Base-by-base conservation (phyloP, 2,113 vertebrate species). In the Noturus placidus region DNA sequence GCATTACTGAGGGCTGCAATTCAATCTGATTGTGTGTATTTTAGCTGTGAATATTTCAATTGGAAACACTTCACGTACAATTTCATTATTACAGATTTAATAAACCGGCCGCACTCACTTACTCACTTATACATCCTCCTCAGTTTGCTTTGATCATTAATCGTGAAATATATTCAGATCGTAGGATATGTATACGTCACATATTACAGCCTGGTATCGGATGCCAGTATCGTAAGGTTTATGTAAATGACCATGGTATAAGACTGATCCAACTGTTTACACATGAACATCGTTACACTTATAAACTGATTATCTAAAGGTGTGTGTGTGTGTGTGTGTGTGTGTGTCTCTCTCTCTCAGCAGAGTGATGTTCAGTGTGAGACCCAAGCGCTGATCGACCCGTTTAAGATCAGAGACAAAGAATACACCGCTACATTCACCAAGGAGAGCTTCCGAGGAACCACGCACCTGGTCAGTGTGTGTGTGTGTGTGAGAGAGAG, bases 401-500 rank as follows among this genome's bases (percentile, higher is more conserved):
- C 95, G 59, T 89, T 96, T 87, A 93, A 95, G 82, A 95, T 96
- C 82, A 92, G 92, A 46, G 90, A 92, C 86, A 91, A 38, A 17
- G 74, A 94, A 82, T 91, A 94, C 63, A 87, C 89, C 14, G 74
- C 91, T 25, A 93, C 93, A 59, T 96, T 97, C 91, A 94, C 46
- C 0, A 92, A 93, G 78, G 96, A 97, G 92, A 95, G 94, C 88
- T 94, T 97, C 78, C 91, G 91, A 91, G 82, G 91, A 61, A 86
- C 89, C 10, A 93, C 92, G 76, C 93, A 95, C 63, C 86, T 97
- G 96, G 96, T 97, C 10, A 59, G 87, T 95, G 95, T 89, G 59
- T 84, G 33, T 69, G 69, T 83, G 25, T 78, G 57, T 78, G 35
- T 22, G 27, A 83, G 27, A 8, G 10, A 42, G 42, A 0, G 42